Base-by-base conservation (phyloP, 2,797 vertebrate species). In the Cuculus canorus region DNA sequence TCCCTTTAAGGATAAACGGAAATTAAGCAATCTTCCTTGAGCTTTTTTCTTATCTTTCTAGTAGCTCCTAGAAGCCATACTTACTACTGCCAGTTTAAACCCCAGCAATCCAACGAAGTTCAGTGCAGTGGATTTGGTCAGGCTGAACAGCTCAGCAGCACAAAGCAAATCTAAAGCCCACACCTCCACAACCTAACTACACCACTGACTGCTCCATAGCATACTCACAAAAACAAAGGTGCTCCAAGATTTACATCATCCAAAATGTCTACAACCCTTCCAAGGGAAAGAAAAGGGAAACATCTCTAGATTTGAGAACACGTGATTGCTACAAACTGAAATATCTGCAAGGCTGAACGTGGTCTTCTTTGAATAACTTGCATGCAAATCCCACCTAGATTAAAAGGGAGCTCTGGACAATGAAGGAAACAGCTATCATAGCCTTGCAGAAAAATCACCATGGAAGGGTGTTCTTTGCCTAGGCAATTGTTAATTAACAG, bases 401-500 rank as follows among this genome's bases (percentile, higher is more conserved):
- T 68, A 52, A 35, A 82, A 69, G 15, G 25, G 25, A 82, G 21
- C 18, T 88, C 45, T 86, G 72, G 85, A 86, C 65, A 71, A 88
- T 16, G 43, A 83, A 88, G 41, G 32, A 18, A 88, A 41, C 47
- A 65, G 73, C 18, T 73, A 92, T 64, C 28, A 68, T 12, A 82
- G 41, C 9, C 48, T 57, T 60, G n/a, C 24, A 43, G 72, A 86
- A 81, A 93, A 76, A 41, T 10, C 57, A 39, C 39, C 13, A 39
- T 39, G 39, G 33, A 94, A 45, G 52, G n/a, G 48, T 54, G 39
- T 37, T 91, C n/a, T 82, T 84, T 90, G 61, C 35, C 66, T 82
- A 65, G 50, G 66, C 35, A 92, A 81, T 76, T 84, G 59, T 61
- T 91, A 90, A 95, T 93, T 90, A 95, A 85, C 32, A 75, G 61